phyloP scores from a whole-genome alignment of 2,113 vertebrate species.

The Notiomystis cincta region DNA sequence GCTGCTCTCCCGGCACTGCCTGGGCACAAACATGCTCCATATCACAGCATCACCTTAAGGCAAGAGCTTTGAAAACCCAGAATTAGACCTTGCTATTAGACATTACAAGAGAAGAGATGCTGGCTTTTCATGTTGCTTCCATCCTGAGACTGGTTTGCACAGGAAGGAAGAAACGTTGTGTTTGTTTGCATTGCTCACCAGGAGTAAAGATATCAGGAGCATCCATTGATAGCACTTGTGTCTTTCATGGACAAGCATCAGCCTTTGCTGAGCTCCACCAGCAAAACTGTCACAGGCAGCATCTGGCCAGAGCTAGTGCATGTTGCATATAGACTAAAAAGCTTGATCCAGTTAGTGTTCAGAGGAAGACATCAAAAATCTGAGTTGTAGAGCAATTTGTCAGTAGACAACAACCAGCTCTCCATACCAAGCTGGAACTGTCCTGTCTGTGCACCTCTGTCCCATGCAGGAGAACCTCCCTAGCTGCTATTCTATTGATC shows the following conservation, averaged over 20 bases:
- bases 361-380: background rate
- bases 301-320: background rate
- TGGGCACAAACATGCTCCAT: background rate
- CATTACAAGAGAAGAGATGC: conserved; percentile 13
- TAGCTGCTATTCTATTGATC: background rate
- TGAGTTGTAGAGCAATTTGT: background rate
- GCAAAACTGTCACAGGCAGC: background rate
- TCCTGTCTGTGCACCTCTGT: background rate
- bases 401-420: background rate
- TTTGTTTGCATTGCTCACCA: background rate
- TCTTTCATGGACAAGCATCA: background rate
- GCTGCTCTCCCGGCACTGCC: background rate
- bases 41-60: conserved; percentile 44
- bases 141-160: background rate
- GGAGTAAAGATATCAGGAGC: background rate
- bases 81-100: background rate
- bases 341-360: background rate
- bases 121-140: background rate
- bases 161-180: background rate
- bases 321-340: background rate
- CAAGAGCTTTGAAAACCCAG: conserved; percentile 43
- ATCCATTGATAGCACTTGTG: background rate
- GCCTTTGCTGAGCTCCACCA: background rate
- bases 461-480: background rate
- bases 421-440: background rate